These are phyloP conservation scores for Zapornia atra DNA, from an alignment of 2,113 vertebrate genomes.

Conservation along the genomic window DNA sequence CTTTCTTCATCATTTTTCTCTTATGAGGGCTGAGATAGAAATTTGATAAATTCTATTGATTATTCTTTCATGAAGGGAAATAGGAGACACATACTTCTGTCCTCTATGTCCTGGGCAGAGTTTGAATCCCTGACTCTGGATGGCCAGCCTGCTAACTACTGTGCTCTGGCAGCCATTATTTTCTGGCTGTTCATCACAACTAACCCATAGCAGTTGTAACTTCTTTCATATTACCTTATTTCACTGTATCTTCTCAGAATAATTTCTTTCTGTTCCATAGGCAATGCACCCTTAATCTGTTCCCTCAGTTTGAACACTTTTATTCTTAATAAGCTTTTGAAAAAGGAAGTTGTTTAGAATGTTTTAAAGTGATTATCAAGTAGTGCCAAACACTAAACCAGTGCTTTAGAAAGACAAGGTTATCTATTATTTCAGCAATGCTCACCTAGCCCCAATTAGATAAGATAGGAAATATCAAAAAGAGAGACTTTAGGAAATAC, in stretches of 20 bases:
- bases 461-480: not conserved
- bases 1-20: not conserved
- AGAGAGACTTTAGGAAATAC: not conserved
- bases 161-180: not conserved
- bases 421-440: not conserved
- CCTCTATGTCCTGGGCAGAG: not conserved
- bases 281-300: not conserved
- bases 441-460: accelerated
- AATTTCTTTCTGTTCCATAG: not conserved
- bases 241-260: not conserved
- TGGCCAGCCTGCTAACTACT: not conserved
- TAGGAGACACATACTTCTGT: accelerated
- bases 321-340: not conserved
- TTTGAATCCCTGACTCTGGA: not conserved
- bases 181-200: not conserved
- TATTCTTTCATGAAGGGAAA: not conserved
- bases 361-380: not conserved
- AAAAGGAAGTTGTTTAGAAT: not conserved
- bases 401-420: not conserved
- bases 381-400: not conserved
- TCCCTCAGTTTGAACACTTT: not conserved
- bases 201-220: accelerated
- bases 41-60: not conserved
- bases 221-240: not conserved
- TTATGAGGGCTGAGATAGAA: not conserved